Evolutionary conservation across 2,797 vertebrate species (phyloP).

Genomic region (Enteromius viviparus): DNA sequence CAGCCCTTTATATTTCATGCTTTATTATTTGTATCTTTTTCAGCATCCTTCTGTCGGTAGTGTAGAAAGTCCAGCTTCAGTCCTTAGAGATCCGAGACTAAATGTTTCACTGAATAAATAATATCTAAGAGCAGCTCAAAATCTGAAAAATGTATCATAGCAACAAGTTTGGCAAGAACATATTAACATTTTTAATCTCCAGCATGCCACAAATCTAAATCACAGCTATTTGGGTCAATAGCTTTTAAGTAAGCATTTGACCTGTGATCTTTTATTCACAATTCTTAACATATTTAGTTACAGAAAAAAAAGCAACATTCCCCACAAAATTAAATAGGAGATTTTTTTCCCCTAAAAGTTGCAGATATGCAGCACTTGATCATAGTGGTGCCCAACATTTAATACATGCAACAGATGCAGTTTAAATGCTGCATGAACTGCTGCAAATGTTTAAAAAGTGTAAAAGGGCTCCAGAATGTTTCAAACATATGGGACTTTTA

Average conservation of each 20-base stretch:
- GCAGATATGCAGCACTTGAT: background rate
- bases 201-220: background rate
- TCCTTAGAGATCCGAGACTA: background rate
- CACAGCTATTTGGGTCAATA: background rate
- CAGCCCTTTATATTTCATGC: background rate
- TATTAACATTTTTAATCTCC: background rate
- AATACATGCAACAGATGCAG: background rate
- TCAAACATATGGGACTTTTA: background rate
- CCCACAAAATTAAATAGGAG: background rate
- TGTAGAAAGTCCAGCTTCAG: too few relatives aligned
- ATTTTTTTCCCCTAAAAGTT: background rate
- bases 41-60: background rate
- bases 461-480: background rate
- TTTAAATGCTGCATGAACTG: background rate
- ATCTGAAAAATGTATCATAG: conserved; percentile 11
- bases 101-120: background rate
- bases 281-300: background rate
- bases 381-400: background rate
- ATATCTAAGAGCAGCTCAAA: background rate
- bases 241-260: background rate
- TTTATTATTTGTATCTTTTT: background rate
- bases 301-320: background rate
- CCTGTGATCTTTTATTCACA: background rate
- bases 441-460: background rate
- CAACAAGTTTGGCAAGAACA: background rate